phyloP scores from a whole-genome alignment of 2,888 invertebrate genomes.

The Acanthosepion lycidas region DNA sequence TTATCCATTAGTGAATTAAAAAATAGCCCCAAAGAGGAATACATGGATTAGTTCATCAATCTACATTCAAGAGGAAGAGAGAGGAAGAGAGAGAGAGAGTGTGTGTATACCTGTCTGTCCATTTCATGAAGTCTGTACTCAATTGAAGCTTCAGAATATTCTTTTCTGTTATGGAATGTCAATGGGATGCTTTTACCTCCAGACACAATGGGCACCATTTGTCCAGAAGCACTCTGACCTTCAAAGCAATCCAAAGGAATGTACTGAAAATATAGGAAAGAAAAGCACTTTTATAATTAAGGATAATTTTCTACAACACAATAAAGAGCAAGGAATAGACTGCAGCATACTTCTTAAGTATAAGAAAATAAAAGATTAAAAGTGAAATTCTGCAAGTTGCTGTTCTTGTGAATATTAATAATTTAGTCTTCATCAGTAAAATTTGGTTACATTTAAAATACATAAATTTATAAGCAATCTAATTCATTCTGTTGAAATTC shows the following conservation, averaged over 20 bases:
- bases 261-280: slow-evolving; percentile 60
- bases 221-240: slow-evolving; percentile 79
- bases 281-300: neutral
- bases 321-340: neutral
- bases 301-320: neutral
- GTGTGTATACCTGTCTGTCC: slow-evolving; percentile 78
- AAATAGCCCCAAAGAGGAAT: neutral
- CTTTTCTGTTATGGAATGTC: slow-evolving; percentile 79
- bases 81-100: neutral
- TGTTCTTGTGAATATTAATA: too few relatives aligned
- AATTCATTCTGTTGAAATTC: too few relatives aligned
- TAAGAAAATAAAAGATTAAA: too few relatives aligned
- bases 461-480: too few relatives aligned
- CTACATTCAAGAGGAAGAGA: too few relatives aligned
- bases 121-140: slow-evolving; percentile 80
- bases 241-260: slow-evolving; percentile 81
- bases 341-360: too few relatives aligned
- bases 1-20: neutral
- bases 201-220: slow-evolving; percentile 79
- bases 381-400: too few relatives aligned
- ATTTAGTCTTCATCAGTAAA: too few relatives aligned
- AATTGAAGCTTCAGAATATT: slow-evolving; percentile 80
- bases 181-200: slow-evolving; percentile 79
- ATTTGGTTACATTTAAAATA: too few relatives aligned
- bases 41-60: too few relatives aligned